A percentile compares a stretch with the other conserved stretches of the same genome.
Conservation (phyloP, 2,888 invertebrate species). For the Trissoscelio sp. region DNA sequence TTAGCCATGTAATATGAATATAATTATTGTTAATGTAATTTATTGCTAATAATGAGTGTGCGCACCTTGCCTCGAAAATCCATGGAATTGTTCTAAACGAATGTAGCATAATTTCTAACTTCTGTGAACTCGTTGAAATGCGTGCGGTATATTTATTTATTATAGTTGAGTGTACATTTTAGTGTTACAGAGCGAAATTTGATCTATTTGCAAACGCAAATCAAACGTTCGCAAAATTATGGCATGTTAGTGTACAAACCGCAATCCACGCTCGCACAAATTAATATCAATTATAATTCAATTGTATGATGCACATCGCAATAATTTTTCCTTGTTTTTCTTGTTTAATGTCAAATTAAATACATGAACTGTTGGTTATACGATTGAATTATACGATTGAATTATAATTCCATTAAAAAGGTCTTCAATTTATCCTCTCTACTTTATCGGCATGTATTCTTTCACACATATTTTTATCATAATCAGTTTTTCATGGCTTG, state of each 20-base stretch:
- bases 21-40: neutral
- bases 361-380: no score
- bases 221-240: constrained; percentile 22
- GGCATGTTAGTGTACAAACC: constrained; percentile 4
- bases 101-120: neutral
- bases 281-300: constrained; percentile 41
- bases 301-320: neutral
- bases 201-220: constrained; percentile 14
- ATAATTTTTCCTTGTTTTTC: neutral
- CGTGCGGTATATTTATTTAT: constrained; percentile 3
- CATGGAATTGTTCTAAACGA: neutral
- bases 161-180: constrained; percentile 7
- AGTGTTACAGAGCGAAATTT: constrained; percentile 1
- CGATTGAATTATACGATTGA: no score
- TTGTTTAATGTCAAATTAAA: no score
- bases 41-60: neutral
- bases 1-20: neutral
- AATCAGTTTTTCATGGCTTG: no score
- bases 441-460: no score
- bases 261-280: constrained; percentile 11
- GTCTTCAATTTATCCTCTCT: no score
- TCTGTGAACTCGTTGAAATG: neutral
- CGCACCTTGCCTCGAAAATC: neutral
- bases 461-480: no score
- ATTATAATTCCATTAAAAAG: no score